A percentile compares a stretch with the other conserved stretches of the same genome.
These are phyloP conservation scores for Portevinia maculata DNA, from an alignment of 2,888 invertebrate genomes.

Conservation along the genomic window DNA sequence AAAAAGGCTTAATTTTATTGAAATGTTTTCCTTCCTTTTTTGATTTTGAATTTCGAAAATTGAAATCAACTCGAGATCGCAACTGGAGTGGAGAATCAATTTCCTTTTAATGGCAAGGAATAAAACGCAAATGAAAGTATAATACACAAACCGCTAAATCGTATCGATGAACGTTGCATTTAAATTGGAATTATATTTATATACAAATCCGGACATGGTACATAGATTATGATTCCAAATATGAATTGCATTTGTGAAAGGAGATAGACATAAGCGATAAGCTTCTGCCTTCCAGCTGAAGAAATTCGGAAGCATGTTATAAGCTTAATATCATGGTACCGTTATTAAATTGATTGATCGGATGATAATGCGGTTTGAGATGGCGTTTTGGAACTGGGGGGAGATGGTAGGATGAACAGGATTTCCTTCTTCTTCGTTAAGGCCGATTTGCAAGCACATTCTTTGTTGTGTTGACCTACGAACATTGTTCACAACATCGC, in stretches of 20 bases:
- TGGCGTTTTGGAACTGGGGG: no score
- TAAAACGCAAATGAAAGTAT: not conserved
- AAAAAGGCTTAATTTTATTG: slow-evolving; percentile 33
- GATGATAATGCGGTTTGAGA: no score
- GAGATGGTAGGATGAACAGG: no score
- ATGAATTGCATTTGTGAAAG: not conserved
- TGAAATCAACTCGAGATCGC: slow-evolving; percentile 31
- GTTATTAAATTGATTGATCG: no score
- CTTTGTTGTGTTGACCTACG: no score
- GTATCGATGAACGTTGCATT: not conserved
- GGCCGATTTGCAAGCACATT: no score
- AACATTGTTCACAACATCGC: no score
- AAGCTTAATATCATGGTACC: no score
- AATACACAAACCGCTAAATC: slow-evolving; percentile 1
- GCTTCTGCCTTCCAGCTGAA: not conserved
- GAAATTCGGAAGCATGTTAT: no score
- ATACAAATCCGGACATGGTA: slow-evolving; percentile 3
- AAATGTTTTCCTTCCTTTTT: slow-evolving; percentile 16
- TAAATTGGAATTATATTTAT: not conserved
- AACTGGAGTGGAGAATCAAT: slow-evolving; percentile 64
- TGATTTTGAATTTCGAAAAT: slow-evolving; percentile 24
- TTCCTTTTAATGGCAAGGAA: slow-evolving; percentile 22
- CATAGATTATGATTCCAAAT: slow-evolving; percentile 14
- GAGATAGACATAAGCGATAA: not conserved
- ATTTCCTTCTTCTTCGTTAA: no score